phyloP scores from a whole-genome alignment of 1,140 invertebrate species.

The Brachionus rotundiformis region DNA sequence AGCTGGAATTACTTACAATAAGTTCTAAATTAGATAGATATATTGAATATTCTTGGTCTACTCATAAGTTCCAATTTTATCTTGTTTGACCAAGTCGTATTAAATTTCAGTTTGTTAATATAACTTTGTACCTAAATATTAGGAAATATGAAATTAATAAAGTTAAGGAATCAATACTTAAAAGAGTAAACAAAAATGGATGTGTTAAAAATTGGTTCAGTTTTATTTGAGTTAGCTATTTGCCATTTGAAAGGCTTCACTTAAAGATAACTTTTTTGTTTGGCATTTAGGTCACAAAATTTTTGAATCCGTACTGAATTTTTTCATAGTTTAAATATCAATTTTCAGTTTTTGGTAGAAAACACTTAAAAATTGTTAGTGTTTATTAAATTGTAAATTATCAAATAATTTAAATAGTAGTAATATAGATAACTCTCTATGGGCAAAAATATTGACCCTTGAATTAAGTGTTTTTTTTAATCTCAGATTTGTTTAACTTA shows the following conservation, averaged over 20 bases:
- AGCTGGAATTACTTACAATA: neutral
- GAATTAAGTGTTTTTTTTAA: conserved; percentile 4
- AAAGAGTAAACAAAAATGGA: neutral
- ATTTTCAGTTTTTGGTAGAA: neutral
- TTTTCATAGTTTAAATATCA: neutral
- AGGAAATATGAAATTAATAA: neutral
- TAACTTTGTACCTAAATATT: neutral
- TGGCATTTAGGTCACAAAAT: neutral
- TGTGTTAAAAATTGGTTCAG: neutral
- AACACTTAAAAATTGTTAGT: neutral
- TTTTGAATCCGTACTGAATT: neutral
- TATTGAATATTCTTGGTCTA: no score
- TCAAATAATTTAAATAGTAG: neutral
- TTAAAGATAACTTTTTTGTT: conserved; percentile 1
- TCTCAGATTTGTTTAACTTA: neutral
- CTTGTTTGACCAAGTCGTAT: neutral
- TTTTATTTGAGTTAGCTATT: neutral
- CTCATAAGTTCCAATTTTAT: no score
- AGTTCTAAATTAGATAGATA: no score
- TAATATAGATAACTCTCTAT: neutral
- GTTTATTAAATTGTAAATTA: conserved; percentile 15
- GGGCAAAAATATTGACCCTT: neutral
- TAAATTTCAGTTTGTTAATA: neutral
- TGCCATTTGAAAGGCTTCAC: neutral
- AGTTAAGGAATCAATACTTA: neutral